Conservation (phyloP, 64 coral and sea anemone species). For the Platygyra sinensis region DNA sequence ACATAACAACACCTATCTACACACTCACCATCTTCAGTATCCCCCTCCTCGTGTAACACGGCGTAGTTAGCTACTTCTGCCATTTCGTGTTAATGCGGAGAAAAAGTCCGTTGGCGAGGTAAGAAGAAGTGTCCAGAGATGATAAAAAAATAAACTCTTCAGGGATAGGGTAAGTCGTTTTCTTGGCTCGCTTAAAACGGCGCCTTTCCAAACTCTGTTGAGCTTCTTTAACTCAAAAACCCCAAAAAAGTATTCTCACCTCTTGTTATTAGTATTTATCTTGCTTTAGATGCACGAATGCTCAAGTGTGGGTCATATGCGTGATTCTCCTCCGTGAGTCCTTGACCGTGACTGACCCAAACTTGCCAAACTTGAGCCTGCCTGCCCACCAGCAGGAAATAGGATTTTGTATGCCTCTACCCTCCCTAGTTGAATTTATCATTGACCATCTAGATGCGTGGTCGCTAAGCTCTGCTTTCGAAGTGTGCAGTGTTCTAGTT, state of each 20-base stretch:
- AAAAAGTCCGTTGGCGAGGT: background rate
- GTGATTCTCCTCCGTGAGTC: too few species aligned
- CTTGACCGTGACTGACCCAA: too few species aligned
- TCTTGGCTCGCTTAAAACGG: background rate
- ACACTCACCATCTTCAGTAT: conserved; percentile 19
- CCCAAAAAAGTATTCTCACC: too few species aligned
- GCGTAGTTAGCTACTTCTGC: background rate
- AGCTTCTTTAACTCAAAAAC: too few species aligned
- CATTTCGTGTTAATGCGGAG: background rate
- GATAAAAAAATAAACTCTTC: background rate
- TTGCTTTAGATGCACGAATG: too few species aligned
- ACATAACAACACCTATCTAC: background rate
- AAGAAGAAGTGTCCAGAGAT: background rate
- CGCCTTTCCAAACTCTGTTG: too few species aligned
- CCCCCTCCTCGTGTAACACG: conserved; percentile 1
- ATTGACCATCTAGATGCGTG: background rate
- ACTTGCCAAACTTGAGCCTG: background rate
- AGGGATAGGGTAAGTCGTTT: background rate
- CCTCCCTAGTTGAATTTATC: background rate
- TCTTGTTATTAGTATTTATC: too few species aligned
- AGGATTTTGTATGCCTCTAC: background rate
- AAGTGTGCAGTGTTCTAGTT: background rate
- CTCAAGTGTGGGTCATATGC: too few species aligned
- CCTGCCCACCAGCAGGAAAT: background rate
- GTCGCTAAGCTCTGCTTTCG: conserved; percentile 11